Evolutionary conservation across 1,140 invertebrate genomes (phyloP), one percentile per base, ranked within the genome.

Genomic region (Magallana angulata): DNA sequence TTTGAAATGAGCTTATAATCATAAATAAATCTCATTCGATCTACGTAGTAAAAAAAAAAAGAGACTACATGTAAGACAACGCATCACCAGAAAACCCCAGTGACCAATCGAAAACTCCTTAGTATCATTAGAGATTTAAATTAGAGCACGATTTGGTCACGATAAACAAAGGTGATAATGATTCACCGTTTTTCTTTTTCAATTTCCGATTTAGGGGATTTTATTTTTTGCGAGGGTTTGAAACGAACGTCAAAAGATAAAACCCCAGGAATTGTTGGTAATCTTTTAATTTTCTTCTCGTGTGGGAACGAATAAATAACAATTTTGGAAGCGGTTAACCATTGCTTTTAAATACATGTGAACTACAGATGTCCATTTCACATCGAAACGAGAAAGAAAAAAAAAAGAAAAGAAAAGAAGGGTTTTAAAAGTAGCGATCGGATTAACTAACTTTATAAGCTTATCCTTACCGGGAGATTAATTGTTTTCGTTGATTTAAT

Each of bases 361-460:
- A 76, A 30, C 68, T 11, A 9, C 24, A 76, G 60, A 12, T 76
- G 68, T 12, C 68, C 68, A 30, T 30, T 36, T 12, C 11, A 30
- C 68, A 30, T 30, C 12, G 24, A 36, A 18, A 76, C 24, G 7
- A 5, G 6, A 9, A 12, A 24, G 24, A 24, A 24, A 24, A 1
- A 24, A 24, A 24, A 24, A 24, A 24, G 24, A 24, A 30, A 76
- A 30, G 36, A 76, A 48, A 48, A 48, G 36, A 48, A 48, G 36
- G 36, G 36, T 48, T 48, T 48, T 76, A 30, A 76, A 76, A 30
- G 24, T 8, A 71, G 16, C 64, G 18, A 76, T 76, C 68, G 68
- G 68, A 76, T 76, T 76, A 76, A 76, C 68, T 76, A 76, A 76
- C 68, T 76, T 76, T 24, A 76, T 76, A 76, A 76, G 68, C 68